A percentile compares a stretch with the other conserved stretches of the same genome.
Evolutionary conservation across 2,888 invertebrate species (phyloP).

Genomic region (Lepidochrysops patricia): DNA sequence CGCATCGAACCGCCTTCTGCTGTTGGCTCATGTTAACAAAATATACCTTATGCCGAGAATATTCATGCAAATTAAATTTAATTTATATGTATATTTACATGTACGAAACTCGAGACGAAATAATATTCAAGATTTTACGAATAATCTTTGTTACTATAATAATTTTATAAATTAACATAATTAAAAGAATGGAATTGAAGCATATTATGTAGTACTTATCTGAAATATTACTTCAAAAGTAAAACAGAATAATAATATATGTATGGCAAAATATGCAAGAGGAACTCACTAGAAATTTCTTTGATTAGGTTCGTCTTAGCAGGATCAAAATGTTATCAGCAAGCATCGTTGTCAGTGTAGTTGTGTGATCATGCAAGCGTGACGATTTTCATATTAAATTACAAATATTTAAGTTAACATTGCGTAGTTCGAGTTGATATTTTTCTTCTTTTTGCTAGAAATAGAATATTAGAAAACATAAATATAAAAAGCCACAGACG

Average conservation of each 20-base stretch:
- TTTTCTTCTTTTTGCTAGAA: not conserved
- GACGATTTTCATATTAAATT: constrained; percentile 3
- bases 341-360: not conserved
- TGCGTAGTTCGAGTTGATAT: not conserved
- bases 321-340: not conserved
- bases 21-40: not conserved
- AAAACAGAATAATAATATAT: too few species aligned
- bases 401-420: not conserved
- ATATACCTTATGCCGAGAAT: not conserved
- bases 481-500: too few species aligned
- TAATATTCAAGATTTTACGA: not conserved
- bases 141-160: not conserved
- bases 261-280: not conserved
- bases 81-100: not conserved
- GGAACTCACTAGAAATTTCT: not conserved
- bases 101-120: not conserved
- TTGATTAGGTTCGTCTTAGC: not conserved
- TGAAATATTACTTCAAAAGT: too few species aligned
- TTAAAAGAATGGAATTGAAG: too few species aligned
- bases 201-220: not conserved
- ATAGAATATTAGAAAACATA: too few species aligned
- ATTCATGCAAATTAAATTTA: not conserved
- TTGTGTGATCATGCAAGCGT: not conserved
- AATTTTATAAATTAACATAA: not conserved
- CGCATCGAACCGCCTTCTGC: not conserved